A percentile compares a stretch with the other conserved stretches of the same genome.
These are phyloP conservation scores for Erythrocercus mccallii DNA, from an alignment of 2,113 vertebrate species.

Conservation along the genomic window DNA sequence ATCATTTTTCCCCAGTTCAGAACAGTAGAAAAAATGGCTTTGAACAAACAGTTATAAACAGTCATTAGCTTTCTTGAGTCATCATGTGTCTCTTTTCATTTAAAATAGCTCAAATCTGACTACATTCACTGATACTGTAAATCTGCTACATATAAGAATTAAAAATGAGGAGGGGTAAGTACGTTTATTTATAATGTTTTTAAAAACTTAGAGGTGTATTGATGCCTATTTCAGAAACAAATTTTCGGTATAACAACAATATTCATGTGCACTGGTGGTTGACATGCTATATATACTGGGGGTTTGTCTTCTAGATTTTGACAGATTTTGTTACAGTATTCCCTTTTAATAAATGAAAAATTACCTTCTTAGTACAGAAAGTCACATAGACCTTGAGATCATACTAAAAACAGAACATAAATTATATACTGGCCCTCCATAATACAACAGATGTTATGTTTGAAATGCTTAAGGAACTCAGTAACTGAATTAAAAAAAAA, in stretches of 20 bases:
- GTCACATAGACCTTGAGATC: background rate
- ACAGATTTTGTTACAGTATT: background rate
- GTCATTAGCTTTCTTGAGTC: background rate
- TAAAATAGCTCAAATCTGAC: background rate
- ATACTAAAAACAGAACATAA: background rate
- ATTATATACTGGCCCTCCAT: background rate
- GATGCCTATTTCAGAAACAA: background rate
- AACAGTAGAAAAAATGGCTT: background rate
- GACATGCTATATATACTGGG: background rate
- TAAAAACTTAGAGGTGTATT: background rate
- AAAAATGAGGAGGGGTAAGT: fast-evolving
- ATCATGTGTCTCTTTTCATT: background rate
- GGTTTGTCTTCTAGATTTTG: background rate
- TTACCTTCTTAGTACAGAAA: background rate
- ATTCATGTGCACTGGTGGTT: background rate
- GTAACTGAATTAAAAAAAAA: background rate
- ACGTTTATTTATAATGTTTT: background rate
- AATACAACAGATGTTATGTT: background rate
- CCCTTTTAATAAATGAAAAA: background rate
- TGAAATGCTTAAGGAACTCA: background rate
- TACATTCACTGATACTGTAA: background rate
- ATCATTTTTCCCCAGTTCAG: background rate
- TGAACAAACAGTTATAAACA: background rate
- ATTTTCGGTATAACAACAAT: background rate
- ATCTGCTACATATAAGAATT: background rate